A percentile compares a stretch with the other conserved stretches of the same genome.
Conservation (phyloP, 1,140 invertebrate species). For the Ceratitis capitata region DNA sequence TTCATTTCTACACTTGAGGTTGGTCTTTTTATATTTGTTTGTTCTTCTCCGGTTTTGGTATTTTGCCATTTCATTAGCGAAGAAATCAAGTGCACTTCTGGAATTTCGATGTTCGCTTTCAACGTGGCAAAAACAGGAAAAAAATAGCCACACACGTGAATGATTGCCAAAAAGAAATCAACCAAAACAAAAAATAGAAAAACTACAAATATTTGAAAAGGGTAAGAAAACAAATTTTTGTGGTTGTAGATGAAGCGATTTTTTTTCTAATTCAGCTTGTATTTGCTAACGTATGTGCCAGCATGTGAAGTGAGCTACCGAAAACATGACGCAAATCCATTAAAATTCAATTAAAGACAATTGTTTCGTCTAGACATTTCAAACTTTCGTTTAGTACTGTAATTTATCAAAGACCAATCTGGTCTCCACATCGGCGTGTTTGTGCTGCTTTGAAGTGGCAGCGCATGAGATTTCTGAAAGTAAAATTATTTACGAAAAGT, state of each 20-base stretch:
- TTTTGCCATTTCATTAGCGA: slow-evolving; percentile 29
- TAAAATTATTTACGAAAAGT: too few species aligned
- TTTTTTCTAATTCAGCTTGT: neutral
- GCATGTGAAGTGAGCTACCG: neutral
- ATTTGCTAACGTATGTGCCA: neutral
- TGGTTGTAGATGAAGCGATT: neutral
- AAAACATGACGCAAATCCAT: slow-evolving; percentile 60
- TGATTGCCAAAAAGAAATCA: neutral
- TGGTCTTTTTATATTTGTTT: neutral
- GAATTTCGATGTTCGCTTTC: neutral
- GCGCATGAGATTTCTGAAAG: neutral
- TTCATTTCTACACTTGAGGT: neutral
- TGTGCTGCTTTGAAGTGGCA: neutral
- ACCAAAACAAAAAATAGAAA: too few species aligned
- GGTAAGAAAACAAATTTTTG: neutral
- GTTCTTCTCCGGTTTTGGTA: neutral
- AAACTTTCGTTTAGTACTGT: neutral
- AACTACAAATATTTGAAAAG: too few species aligned
- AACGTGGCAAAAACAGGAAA: neutral
- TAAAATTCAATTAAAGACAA: slow-evolving; percentile 62
- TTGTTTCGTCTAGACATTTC: slow-evolving; percentile 62
- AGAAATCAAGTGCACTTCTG: slow-evolving; percentile 35
- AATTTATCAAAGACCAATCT: neutral
- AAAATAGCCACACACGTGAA: neutral
- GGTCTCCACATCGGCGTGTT: neutral